Evolutionary conservation across 2,797 vertebrate species (phyloP), one percentile per base, ranked within the genome.

Genomic region (Spheniscus humboldti): DNA sequence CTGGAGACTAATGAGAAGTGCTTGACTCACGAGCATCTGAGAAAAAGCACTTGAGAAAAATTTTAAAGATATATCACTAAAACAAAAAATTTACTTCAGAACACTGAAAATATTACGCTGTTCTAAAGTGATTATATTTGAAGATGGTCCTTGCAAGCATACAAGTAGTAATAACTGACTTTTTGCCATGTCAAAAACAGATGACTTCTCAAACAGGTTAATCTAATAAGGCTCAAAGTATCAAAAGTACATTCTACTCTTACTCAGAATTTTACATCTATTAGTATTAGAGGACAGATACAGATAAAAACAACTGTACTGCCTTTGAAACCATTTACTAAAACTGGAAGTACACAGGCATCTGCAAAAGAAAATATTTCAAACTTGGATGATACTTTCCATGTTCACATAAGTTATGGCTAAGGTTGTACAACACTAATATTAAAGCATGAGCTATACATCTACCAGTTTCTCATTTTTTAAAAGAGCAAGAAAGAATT

Each of bases 381-480:
- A 9, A 57, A 71, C 45, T 19, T 67, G 22, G 17, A 48, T 55
- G 5, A 74, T 56, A 11, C 7, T 73, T 86, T 80, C 35, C 56
- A 45, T 13, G 10, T 45, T 74, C 14, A 64, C 1, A 0, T 5
- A 50, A 64, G 3, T 56, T 41, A 74, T 0, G 4, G 15, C 22
- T 41, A 60, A 71, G 8, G 66, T 19, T 63, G 9, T 18, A 76
- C 33, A 74, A 63, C 7, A 14, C 33, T 79, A 52, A 13, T 43
- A 57, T 48, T 47, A 64, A 78, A 91, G 23, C 18, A 67, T 3
- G 2, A 85, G 56, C 35, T 69, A n/a, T 2, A 57, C 1, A n/a
- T 30, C 6, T 68, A 63, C 7, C 6, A 53, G 7, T 52, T 59
- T 41, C 15, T 33, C 18, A 28, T 39, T 75, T 63, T 84, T 39